Percentiles rank a stretch among this genome's conserved stretches.
These are phyloP conservation scores for Chelon labrosus DNA, from an alignment of 2,797 vertebrate genomes.

Conservation along the genomic window DNA sequence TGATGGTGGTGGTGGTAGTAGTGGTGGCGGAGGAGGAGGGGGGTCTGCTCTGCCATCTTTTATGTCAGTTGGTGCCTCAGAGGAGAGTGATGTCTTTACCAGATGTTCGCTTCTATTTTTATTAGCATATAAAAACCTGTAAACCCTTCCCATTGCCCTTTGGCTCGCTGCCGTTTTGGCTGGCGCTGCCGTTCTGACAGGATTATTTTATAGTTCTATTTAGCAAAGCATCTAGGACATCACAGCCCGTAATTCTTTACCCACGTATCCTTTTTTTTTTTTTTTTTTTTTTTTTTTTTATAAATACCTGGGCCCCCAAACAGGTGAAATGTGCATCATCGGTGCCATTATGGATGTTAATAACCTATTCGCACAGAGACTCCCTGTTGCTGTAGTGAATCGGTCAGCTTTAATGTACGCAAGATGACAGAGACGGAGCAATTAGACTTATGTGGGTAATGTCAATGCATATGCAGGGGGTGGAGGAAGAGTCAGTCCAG, in stretches of 20 bases:
- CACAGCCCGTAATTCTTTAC: conserved; percentile 55
- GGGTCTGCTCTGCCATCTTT: conserved; percentile 64
- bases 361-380: conserved; percentile 53
- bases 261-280: conserved; percentile 42
- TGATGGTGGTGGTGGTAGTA: conserved; percentile 38
- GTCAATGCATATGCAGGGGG: conserved; percentile 50
- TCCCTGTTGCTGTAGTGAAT: conserved; percentile 51
- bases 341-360: conserved; percentile 55
- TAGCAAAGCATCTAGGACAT: conserved; percentile 60
- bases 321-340: conserved; percentile 60
- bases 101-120: conserved; percentile 80
- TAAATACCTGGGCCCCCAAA: conserved; percentile 40
- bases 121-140: conserved; percentile 71
- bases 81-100: conserved; percentile 75
- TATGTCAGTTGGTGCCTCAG: conserved; percentile 71
- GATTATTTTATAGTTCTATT: conserved; percentile 71
- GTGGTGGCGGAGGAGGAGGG: conserved; percentile 8
- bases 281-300: conserved; percentile 34
- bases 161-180: conserved; percentile 64
- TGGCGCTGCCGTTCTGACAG: conserved; percentile 50
- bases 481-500: conserved; percentile 11
- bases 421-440: conserved; percentile 61
- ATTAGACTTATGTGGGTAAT: conserved; percentile 67
- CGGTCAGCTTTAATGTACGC: conserved; percentile 60
- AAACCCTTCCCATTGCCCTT: conserved; percentile 53